Evolutionary conservation across 2,797 vertebrate genomes (phyloP), one percentile per base, ranked within the genome.

Genomic region (Onychomys arenicola): DNA sequence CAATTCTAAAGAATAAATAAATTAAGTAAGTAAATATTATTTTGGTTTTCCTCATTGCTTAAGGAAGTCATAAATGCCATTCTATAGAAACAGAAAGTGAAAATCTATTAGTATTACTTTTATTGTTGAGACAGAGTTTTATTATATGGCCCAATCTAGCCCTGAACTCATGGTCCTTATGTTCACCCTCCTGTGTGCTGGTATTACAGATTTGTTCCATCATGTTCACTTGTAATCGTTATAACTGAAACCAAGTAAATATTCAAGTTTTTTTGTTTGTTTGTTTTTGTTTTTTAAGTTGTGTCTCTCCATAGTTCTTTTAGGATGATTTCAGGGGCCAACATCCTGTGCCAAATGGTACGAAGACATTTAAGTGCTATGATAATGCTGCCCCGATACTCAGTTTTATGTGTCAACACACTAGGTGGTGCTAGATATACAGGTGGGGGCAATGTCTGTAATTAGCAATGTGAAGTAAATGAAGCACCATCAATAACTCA

Each of bases 381-480:
- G 77, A 49, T 92, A 65, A 57, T 40, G 27, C 49, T 81, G 29
- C n/a, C 52, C 1, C 77, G 49, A 69, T 27, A 52, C 9, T 16
- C 80, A 80, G 34, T 92, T 89, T 73, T 49, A 55, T 49, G 27
- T 77, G 27, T 80, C 67, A 83, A 1, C 10, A 82, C 21, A 37
- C 13, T 40, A 89, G 55, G 29, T 76, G 5, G 52, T 94, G 3
- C 65, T 73, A 32, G 23, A n/a, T 40, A 88, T 67, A 13, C 63
- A 93, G 55, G 55, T 89, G 7, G 40, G 34, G 69, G n/a, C 88
- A 82, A 69, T 71, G 71, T 27, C 10, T 75, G 7, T 40, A 32
- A 61, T 65, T 91, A 67, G 25, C 59, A 75, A 93, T 84, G n/a
- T 89, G 25, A 88, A 96, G 21, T 37, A 11, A 84, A 93, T 37